Evolutionary conservation across 2,113 vertebrate species (phyloP).

Genomic region (Percopsis transmontana): DNA sequence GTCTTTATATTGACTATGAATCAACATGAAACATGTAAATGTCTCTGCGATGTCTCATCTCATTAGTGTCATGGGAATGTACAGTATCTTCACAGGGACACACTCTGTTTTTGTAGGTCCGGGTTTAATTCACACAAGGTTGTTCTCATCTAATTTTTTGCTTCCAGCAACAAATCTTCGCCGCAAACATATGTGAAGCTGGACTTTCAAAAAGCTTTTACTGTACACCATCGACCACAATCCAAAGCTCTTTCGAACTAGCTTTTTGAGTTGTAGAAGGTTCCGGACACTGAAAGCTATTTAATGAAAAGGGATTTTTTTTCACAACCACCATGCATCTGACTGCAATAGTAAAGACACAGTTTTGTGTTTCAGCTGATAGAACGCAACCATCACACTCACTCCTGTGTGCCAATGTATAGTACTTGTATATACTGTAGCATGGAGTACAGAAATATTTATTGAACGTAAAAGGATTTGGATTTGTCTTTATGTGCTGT

Average conservation of each 20-base stretch:
- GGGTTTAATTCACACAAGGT: not conserved
- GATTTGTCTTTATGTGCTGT: constrained; percentile 76
- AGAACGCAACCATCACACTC: constrained; percentile 70
- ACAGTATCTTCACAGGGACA: not conserved
- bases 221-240: constrained; percentile 28
- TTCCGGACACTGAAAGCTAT: constrained; percentile 65
- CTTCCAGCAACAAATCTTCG: constrained; percentile 15
- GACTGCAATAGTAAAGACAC: constrained; percentile 83
- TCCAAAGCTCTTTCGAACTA: constrained; percentile 23
- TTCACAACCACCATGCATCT: constrained; percentile 81
- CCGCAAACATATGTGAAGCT: constrained; percentile 36
- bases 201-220: constrained; percentile 41
- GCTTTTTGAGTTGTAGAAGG: constrained; percentile 35
- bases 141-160: not conserved
- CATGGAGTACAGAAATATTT: constrained; percentile 89
- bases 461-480: constrained; percentile 83
- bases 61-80: no score
- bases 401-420: constrained; percentile 81
- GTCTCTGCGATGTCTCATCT: no score
- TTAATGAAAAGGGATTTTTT: constrained; percentile 73
- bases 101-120: not conserved
- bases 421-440: constrained; percentile 92
- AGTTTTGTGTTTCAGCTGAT: constrained; percentile 68
- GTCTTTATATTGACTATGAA: no score
- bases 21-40: no score